Evolutionary conservation across 2,888 invertebrate species (phyloP), one percentile per base, ranked within the genome.

Genomic region (Scaptomyza polygonia): DNA sequence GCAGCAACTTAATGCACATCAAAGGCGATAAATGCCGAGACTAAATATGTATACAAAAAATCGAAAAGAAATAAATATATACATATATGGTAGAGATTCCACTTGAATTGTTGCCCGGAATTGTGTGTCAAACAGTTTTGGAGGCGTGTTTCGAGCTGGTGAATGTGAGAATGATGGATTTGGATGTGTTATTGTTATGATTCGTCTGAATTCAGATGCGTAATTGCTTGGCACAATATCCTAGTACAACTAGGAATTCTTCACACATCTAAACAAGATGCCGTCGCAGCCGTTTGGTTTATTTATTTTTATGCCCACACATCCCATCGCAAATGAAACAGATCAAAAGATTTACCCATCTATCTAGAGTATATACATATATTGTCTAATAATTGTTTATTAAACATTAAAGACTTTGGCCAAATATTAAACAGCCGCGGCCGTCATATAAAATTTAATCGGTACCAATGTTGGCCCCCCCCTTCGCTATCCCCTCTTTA

Each of bases 301-400:
- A 77, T 83, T 83, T 82, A 85, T 82, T 77, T 77, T 65, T 64
- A 57, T 62, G 45, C 18, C 25, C 12, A 34, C 12, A 34, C 40
- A 32, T 12, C 8, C 32, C 9, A 59, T n/a, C n/a, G n/a, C 14
- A 14, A 45, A 34, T 58, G 29, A 55, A 45, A 32, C 65, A 59
- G 71, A 75, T 74, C 81, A 79, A 81, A 82, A 70, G 79, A 83
- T 64, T 76, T 64, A 72, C 45, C 63, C 56, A 47, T n/a, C n/a
- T n/a, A n/a, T n/a, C 49, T 14, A 44, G 8, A 39, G 44, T 18
- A 5, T 16, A 18, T 36, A 47, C 44, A 63, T 66, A 80, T 64
- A 72, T 77, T 85, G 85, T 85, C 77, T 81, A 86, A 84, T 85
- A 85, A 85, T 85, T 85, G 84, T 85, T 85, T 86, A 86, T 86